Conservation (phyloP, 2,113 vertebrate species). For the Daboia siamensis region DNA sequence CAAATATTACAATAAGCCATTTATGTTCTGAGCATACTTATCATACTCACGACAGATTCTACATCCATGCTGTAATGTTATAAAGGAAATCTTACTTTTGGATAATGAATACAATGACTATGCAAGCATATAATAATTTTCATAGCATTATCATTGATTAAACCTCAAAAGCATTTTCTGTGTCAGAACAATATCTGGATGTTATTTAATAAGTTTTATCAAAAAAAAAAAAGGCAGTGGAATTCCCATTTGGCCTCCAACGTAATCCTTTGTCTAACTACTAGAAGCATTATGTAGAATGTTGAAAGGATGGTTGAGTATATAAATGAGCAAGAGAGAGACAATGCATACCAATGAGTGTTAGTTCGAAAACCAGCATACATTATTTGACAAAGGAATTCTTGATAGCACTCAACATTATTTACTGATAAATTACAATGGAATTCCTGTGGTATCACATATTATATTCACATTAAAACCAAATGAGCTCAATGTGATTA, state of each 20-base stretch:
- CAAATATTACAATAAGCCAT: background rate
- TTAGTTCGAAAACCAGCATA: background rate
- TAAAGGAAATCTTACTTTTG: background rate
- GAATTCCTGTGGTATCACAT: constrained; percentile 54
- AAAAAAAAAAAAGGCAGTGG: constrained; percentile 19
- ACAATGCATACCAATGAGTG: background rate
- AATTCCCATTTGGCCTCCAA: background rate
- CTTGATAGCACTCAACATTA: constrained; percentile 30
- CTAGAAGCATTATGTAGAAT: background rate
- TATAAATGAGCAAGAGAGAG: constrained; percentile 3
- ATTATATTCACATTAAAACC: constrained; percentile 61
- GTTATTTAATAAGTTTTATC: rapidly evolving
- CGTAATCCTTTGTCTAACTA: background rate
- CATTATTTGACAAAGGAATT: background rate
- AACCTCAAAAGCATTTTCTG: background rate
- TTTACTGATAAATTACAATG: constrained; percentile 44
- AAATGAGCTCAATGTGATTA: constrained; percentile 67
- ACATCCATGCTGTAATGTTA: rapidly evolving
- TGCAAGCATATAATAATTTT: background rate
- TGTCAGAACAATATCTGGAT: rapidly evolving
- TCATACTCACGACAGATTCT: background rate
- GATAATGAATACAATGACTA: background rate
- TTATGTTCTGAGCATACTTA: background rate
- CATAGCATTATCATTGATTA: background rate
- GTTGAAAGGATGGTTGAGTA: background rate